A percentile compares a stretch with the other conserved stretches of the same genome.
These are phyloP conservation scores for Metaphire vulgaris DNA, from an alignment of 1,140 invertebrate genomes.

Conservation along the genomic window DNA sequence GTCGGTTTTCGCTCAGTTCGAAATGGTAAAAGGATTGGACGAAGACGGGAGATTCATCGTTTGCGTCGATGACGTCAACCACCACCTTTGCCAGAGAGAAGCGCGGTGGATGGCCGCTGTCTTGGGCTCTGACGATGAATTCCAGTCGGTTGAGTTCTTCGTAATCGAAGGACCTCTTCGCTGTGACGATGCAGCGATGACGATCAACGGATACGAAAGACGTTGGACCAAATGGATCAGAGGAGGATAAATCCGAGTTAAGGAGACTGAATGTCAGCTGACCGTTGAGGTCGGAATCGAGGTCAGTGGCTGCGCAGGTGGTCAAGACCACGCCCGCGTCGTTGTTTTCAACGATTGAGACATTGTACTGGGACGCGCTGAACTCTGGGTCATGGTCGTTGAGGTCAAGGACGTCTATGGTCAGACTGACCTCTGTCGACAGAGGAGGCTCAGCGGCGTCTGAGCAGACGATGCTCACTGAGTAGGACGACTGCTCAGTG, in stretches of 20 bases:
- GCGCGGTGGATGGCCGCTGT: slow-evolving; percentile 14
- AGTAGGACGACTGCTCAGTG: slow-evolving; percentile 15
- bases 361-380: slow-evolving; percentile 67
- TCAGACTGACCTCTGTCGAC: slow-evolving; percentile 64
- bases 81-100: slow-evolving; percentile 17
- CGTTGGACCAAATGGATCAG: neutral
- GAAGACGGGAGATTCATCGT: slow-evolving; percentile 27
- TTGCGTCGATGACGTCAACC: slow-evolving; percentile 26
- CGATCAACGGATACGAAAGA: slow-evolving; percentile 15
- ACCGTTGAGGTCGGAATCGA: slow-evolving; percentile 84
- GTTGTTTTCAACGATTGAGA: slow-evolving; percentile 53
- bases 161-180: slow-evolving; percentile 20
- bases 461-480: slow-evolving; percentile 20
- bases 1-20: slow-evolving; percentile 19
- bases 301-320: slow-evolving; percentile 72
- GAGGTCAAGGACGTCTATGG: slow-evolving; percentile 68
- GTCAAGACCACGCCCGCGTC: slow-evolving; percentile 62
- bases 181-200: slow-evolving; percentile 2
- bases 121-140: slow-evolving; percentile 14
- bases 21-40: slow-evolving; percentile 19
- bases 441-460: slow-evolving; percentile 21
- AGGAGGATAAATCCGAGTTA: slow-evolving; percentile 6
- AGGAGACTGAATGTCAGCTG: slow-evolving; percentile 43
- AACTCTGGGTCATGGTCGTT: slow-evolving; percentile 87
- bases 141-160: slow-evolving; percentile 20